Percentiles rank a stretch among this genome's conserved stretches.
phyloP scores from a whole-genome alignment of 2,797 vertebrate species.

The Amphiprion clarkii region DNA sequence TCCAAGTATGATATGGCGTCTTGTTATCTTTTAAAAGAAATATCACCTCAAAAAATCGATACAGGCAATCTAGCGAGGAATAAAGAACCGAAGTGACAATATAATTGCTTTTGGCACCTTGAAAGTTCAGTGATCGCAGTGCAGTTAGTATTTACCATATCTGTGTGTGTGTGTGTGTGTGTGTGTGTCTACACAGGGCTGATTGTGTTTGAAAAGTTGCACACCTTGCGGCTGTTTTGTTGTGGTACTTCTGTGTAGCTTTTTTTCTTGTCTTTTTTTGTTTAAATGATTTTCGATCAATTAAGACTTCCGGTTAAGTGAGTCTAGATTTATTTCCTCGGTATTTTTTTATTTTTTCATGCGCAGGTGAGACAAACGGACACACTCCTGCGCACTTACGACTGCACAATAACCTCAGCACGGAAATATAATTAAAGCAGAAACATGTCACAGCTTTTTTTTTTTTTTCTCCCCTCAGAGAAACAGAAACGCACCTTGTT shows the following conservation, averaged over 20 bases:
- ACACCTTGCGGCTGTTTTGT: constrained; percentile 49
- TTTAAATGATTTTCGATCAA: constrained; percentile 42
- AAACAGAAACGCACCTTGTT: background rate
- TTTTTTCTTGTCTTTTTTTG: background rate
- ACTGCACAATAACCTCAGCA: background rate
- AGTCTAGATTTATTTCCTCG: constrained; percentile 16
- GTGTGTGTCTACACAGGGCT: constrained; percentile 1
- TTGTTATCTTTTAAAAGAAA: constrained; percentile 4
- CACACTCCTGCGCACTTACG: background rate
- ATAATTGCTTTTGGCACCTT: background rate
- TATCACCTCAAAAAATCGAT: background rate
- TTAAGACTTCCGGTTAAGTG: constrained; percentile 36
- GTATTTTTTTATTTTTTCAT: background rate
- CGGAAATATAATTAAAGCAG: constrained; percentile 23
- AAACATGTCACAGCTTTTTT: background rate
- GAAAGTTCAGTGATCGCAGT: background rate
- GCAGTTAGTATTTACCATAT: background rate
- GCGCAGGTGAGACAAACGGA: constrained; percentile 39
- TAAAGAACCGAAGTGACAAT: background rate
- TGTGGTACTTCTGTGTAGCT: constrained; percentile 28
- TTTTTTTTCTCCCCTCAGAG: background rate
- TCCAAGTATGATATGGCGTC: constrained; percentile 4
- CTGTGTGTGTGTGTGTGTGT: constrained; percentile 8
- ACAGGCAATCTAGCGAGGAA: constrained; percentile 1
- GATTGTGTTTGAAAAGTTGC: constrained; percentile 20